Evolutionary conservation across 1,140 invertebrate species (phyloP).

Genomic region (Phymorhynchus buccinoides): DNA sequence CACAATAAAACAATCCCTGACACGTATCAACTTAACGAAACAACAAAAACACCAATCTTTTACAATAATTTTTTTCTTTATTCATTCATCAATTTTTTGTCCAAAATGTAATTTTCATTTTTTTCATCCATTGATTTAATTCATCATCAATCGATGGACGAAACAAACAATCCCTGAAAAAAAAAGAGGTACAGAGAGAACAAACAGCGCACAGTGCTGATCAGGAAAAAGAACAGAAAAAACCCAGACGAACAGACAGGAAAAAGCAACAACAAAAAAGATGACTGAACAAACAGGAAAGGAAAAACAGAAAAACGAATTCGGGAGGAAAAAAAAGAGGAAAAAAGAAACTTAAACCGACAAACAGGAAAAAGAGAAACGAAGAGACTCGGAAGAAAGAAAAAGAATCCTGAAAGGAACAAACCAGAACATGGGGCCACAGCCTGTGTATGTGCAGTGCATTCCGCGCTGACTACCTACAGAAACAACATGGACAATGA

Average conservation of each 20-base stretch:
- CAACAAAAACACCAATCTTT: neutral
- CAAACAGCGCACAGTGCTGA: neutral
- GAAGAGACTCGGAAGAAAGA: too few species aligned
- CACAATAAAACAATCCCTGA: neutral
- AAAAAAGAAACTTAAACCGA: neutral
- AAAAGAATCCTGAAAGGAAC: too few species aligned
- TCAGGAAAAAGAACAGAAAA: neutral
- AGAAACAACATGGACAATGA: too few species aligned
- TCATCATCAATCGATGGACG: slow-evolving; percentile 37
- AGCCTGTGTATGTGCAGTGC: too few species aligned
- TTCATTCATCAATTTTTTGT: slow-evolving; percentile 31
- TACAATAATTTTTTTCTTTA: slow-evolving; percentile 24
- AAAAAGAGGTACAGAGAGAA: slow-evolving; percentile 21
- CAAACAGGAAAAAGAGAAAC: neutral
- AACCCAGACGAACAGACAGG: neutral
- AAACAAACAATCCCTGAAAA: too few species aligned
- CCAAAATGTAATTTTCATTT: slow-evolving; percentile 1
- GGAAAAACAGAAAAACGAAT: neutral
- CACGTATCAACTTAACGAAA: neutral
- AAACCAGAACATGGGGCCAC: too few species aligned
- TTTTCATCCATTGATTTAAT: slow-evolving; percentile 27
- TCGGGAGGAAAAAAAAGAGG: neutral
- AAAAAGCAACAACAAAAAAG: too few species aligned
- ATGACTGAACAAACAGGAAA: neutral
- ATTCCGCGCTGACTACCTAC: too few species aligned